Conservation (phyloP, 2,113 vertebrate genomes). For the Otus sunia region DNA sequence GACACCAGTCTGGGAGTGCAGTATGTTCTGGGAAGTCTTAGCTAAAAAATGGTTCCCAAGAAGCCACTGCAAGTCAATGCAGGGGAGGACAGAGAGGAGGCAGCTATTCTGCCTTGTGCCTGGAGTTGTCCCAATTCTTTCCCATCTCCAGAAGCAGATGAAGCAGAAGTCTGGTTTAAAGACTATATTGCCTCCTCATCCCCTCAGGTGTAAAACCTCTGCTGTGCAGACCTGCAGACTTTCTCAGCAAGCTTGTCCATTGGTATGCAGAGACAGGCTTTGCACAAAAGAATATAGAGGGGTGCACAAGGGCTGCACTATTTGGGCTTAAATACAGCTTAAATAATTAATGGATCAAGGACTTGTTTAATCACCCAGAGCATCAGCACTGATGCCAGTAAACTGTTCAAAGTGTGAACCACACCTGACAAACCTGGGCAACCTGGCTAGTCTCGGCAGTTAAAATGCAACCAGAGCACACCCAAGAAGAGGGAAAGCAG, state of each 20-base stretch:
- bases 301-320: neutral
- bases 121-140: neutral
- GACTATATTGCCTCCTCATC: neutral
- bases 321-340: neutral
- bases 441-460: neutral
- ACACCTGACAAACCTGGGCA: neutral
- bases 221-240: neutral
- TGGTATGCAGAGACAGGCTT: accelerated
- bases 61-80: neutral
- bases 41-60: neutral
- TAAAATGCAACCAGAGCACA: neutral
- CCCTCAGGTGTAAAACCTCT: neutral
- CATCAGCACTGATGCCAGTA: neutral
- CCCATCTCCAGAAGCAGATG: neutral
- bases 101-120: neutral
- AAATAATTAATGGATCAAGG: neutral
- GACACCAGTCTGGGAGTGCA: neutral
- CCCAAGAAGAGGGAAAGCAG: neutral
- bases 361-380: neutral
- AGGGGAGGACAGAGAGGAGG: neutral
- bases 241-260: neutral
- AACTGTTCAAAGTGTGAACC: neutral
- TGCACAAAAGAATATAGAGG: neutral
- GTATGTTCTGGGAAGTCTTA: neutral
- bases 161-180: neutral